Conservation (phyloP, 2,888 invertebrate genomes). For the Bellardia bayeri region DNA sequence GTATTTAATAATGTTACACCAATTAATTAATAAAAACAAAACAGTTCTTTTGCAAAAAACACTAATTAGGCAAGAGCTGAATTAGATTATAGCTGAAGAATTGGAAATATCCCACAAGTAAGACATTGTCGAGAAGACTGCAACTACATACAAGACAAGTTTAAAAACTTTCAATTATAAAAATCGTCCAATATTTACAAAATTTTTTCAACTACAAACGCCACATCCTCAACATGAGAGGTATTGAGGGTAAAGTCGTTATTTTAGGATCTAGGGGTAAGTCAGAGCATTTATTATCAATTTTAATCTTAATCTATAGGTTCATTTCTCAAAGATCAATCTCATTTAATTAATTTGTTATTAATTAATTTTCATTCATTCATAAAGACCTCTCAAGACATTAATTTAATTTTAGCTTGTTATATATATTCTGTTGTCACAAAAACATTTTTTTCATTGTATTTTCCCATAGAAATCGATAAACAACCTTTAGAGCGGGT, state of each 20-base stretch:
- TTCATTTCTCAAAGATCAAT: neutral
- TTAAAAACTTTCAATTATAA: constrained; percentile 42
- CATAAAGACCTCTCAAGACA: constrained; percentile 3
- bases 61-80: neutral
- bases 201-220: neutral
- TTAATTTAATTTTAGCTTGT: constrained; percentile 36
- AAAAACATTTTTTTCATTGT: neutral
- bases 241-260: constrained; percentile 93
- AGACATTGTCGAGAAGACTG: constrained; percentile 16
- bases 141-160: constrained; percentile 12
- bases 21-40: constrained; percentile 1
- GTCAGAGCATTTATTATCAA: constrained; percentile 60
- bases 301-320: neutral
- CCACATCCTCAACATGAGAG: constrained; percentile 86
- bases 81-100: neutral
- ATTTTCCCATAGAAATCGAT: constrained; percentile 56
- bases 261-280: constrained; percentile 93
- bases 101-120: neutral
- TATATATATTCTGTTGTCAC: constrained; percentile 2
- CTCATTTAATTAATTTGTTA: constrained; percentile 1
- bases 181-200: constrained; percentile 22
- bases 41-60: neutral
- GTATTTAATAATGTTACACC: neutral
- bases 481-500: constrained; percentile 21
- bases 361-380: constrained; percentile 31